phyloP scores from a whole-genome alignment of 2,888 invertebrate genomes.

The Yponomeuta sedellus region DNA sequence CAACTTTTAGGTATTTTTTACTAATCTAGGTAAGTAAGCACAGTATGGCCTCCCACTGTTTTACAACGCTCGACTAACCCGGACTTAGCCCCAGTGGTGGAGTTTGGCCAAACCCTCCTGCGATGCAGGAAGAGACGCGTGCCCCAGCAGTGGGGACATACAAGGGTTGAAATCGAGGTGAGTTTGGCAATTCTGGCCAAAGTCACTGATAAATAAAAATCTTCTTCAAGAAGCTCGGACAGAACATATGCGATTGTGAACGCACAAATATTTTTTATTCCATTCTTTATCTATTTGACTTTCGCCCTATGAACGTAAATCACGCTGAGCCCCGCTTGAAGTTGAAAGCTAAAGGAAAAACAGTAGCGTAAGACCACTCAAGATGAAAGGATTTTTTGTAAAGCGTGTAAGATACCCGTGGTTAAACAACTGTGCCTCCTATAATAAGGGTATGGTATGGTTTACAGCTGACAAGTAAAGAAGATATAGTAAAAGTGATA shows the following conservation, averaged over 20 bases:
- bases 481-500: conserved; percentile 41
- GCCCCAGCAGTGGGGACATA: too few species aligned
- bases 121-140: too few species aligned
- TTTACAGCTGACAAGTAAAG: conserved; percentile 13
- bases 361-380: not conserved
- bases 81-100: too few species aligned
- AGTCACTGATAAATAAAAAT: too few species aligned
- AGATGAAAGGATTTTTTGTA: not conserved
- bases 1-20: too few species aligned
- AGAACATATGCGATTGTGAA: conserved; percentile 5
- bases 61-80: too few species aligned
- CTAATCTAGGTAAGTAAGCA: too few species aligned
- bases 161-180: too few species aligned
- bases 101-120: too few species aligned
- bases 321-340: conserved; percentile 36
- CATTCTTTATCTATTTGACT: conserved; percentile 17
- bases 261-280: conserved; percentile 6
- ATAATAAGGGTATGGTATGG: not conserved
- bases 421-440: conserved; percentile 7
- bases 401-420: not conserved
- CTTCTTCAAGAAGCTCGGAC: too few species aligned
- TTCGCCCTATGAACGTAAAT: conserved; percentile 34
- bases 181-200: too few species aligned
- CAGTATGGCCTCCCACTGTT: too few species aligned
- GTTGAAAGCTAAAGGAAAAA: not conserved